A percentile compares a stretch with the other conserved stretches of the same genome.
These are phyloP conservation scores for Drosophila sordidula DNA, from an alignment of 2,888 invertebrate species.

Conservation along the genomic window DNA sequence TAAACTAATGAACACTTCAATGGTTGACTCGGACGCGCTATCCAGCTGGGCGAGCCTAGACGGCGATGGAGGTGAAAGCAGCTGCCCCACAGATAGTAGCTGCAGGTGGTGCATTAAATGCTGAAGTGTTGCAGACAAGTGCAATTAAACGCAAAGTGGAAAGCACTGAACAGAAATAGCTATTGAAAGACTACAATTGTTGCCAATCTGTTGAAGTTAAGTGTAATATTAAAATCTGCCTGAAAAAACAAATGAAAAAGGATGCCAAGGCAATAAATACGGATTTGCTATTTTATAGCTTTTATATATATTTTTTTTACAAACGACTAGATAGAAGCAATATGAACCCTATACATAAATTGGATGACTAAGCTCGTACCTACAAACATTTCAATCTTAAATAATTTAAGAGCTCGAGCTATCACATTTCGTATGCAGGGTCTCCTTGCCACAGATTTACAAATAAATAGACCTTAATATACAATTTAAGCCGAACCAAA, in stretches of 20 bases:
- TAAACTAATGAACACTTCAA: slow-evolving; percentile 11
- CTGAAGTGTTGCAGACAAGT: slow-evolving; percentile 34
- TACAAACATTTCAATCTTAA: not conserved
- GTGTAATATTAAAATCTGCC: not conserved
- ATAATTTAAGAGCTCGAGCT: too few relatives aligned
- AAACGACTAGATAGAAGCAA: too few relatives aligned
- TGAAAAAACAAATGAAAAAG: not conserved
- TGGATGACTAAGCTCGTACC: too few relatives aligned
- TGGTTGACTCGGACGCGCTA: slow-evolving; percentile 2
- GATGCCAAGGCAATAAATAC: not conserved
- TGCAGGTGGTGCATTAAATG: slow-evolving; percentile 26
- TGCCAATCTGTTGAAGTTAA: slow-evolving; percentile 31
- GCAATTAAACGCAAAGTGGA: slow-evolving; percentile 31
- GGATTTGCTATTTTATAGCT: not conserved
- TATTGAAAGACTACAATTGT: slow-evolving; percentile 43
- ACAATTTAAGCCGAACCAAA: too few relatives aligned
- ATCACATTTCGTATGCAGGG: too few relatives aligned
- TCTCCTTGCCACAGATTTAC: too few relatives aligned
- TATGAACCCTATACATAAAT: too few relatives aligned
- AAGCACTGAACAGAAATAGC: slow-evolving; percentile 11
- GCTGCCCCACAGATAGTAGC: slow-evolving; percentile 7
- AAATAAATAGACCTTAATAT: too few relatives aligned
- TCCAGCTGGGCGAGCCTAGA: slow-evolving; percentile 16
- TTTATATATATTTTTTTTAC: not conserved
- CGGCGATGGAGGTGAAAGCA: slow-evolving; percentile 10